Conservation (phyloP, 2,797 vertebrate genomes). For the Sebastes hubbsi region DNA sequence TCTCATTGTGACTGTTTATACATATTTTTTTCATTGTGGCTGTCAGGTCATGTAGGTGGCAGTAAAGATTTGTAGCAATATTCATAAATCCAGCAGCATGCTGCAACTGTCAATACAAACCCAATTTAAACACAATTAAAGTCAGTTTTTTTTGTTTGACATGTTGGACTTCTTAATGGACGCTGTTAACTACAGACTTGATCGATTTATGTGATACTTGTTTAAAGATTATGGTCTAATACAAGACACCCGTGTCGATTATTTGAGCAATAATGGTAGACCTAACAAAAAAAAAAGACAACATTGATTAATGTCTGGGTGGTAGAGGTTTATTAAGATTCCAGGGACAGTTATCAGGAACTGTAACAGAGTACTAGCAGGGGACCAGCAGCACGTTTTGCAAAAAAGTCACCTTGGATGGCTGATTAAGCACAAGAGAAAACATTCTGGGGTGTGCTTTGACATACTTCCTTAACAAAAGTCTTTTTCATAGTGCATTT, state of each 20-base stretch:
- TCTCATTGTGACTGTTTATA: conserved; percentile 6
- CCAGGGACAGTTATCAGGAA: conserved; percentile 72
- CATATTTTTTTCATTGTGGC: background rate
- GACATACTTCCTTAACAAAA: conserved; percentile 64
- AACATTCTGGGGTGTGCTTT: conserved; percentile 73
- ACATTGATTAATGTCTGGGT: conserved; percentile 30
- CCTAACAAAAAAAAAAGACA: conserved; percentile 23
- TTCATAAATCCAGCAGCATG: background rate
- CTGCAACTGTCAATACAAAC: background rate
- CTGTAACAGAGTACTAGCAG: conserved; percentile 73
- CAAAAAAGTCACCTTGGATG: conserved; percentile 72
- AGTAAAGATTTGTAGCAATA: conserved; percentile 33
- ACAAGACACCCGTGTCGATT: background rate
- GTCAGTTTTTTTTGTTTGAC: background rate
- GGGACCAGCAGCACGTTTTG: conserved; percentile 76
- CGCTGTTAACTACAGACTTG: background rate
- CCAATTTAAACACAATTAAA: background rate
- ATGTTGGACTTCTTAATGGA: background rate
- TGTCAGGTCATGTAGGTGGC: conserved; percentile 54
- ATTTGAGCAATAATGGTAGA: background rate
- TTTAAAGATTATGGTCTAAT: background rate
- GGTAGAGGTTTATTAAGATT: conserved; percentile 79
- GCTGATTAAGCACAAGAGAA: conserved; percentile 70
- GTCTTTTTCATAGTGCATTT: conserved; percentile 81
- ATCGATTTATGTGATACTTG: background rate